phyloP scores from a whole-genome alignment of 2,888 invertebrate species.

The Pachycephus smyrnensis region DNA sequence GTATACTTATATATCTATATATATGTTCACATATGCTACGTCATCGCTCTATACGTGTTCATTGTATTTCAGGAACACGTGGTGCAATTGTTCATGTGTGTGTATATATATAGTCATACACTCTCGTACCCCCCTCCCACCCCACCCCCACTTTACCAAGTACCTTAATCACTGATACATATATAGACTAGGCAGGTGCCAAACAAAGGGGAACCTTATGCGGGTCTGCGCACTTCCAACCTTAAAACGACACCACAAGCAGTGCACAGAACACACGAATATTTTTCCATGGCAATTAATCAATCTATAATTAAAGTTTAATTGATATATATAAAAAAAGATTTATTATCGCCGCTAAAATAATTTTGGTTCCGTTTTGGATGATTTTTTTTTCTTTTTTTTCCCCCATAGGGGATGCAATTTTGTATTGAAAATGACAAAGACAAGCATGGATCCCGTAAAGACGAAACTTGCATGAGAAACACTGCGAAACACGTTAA shows the following conservation, averaged over 20 bases:
- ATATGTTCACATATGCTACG: background rate
- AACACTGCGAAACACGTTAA: background rate
- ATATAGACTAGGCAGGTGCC: slow-evolving; percentile 31
- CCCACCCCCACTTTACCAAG: background rate
- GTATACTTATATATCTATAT: background rate
- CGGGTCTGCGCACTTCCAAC: slow-evolving; percentile 24
- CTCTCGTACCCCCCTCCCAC: background rate
- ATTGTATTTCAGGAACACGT: background rate
- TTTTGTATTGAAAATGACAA: no score
- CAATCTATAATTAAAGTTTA: background rate
- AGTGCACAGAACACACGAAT: background rate
- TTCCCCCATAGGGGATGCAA: no score
- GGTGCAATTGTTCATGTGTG: background rate
- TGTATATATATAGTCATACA: background rate
- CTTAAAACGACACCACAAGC: slow-evolving; percentile 1
- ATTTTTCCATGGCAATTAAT: background rate
- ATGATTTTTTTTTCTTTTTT: background rate
- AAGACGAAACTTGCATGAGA: background rate
- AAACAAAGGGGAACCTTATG: slow-evolving; percentile 36
- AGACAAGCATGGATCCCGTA: background rate
- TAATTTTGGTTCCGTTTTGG: background rate
- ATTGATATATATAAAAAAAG: no score
- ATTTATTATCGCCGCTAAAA: no score
- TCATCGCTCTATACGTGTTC: background rate
- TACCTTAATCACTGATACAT: background rate